A percentile compares a stretch with the other conserved stretches of the same genome.
Conservation (phyloP, 1,140 invertebrate genomes). For the Callitettix versicolor region DNA sequence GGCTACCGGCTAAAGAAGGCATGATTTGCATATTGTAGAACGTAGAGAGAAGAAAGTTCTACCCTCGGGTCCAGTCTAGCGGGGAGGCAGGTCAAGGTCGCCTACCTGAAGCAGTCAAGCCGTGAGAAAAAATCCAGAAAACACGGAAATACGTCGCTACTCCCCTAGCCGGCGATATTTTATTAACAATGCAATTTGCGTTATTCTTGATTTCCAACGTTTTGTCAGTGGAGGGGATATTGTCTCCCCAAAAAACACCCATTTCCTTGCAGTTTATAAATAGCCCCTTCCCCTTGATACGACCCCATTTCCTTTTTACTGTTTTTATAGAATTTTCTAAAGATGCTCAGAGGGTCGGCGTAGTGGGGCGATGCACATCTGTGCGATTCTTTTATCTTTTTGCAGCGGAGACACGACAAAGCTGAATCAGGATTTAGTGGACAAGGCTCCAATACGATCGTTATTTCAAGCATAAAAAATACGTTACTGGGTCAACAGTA, state of each 20-base stretch:
- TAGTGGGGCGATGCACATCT: constrained; percentile 3
- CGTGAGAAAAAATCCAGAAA: constrained; percentile 8
- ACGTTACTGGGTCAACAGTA: too few relatives aligned
- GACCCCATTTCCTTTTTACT: constrained; percentile 14
- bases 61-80: neutral
- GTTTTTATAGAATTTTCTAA: constrained; percentile 14
- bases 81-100: constrained; percentile 5
- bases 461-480: too few relatives aligned
- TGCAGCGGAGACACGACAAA: constrained; percentile 7
- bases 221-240: neutral
- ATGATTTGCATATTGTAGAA: too few relatives aligned
- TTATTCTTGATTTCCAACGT: constrained; percentile 5
- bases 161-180: too few relatives aligned
- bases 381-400: constrained; percentile 15
- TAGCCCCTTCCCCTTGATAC: constrained; percentile 1
- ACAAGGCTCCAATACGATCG: too few relatives aligned
- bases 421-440: neutral
- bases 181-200: neutral
- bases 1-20: too few relatives aligned
- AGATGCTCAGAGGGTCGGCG: neutral
- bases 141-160: neutral
- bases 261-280: constrained; percentile 14
- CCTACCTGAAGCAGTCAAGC: neutral
- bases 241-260: constrained; percentile 7
- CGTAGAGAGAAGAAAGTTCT: too few relatives aligned